Conservation (phyloP, 2,797 vertebrate species). For the Mus caroli region DNA sequence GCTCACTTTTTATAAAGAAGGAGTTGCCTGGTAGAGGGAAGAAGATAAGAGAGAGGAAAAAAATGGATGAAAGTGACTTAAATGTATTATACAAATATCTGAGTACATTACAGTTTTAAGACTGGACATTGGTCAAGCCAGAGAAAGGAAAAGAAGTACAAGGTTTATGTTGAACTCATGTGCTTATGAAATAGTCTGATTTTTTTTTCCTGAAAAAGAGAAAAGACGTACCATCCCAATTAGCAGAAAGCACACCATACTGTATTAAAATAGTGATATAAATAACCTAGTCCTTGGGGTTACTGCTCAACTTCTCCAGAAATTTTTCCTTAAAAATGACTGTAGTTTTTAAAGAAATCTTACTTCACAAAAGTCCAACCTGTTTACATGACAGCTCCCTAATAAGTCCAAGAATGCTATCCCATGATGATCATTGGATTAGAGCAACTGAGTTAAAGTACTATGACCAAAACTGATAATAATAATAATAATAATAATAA, state of each 20-base stretch:
- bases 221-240: background rate
- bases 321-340: slow-evolving; percentile 32
- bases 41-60: too few species aligned
- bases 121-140: background rate
- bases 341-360: background rate
- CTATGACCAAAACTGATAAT: background rate
- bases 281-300: background rate
- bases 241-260: background rate
- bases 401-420: background rate
- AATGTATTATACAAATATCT: too few species aligned
- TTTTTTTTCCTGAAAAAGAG: background rate
- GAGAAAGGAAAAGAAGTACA: background rate
- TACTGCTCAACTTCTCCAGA: background rate
- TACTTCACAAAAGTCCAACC: background rate
- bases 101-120: background rate
- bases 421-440: background rate
- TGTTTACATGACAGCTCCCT: background rate
- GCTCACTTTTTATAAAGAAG: background rate
- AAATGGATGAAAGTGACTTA: too few species aligned
- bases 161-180: background rate
- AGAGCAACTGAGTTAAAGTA: background rate
- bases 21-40: background rate
- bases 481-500: too few species aligned
- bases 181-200: background rate
- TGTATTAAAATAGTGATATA: background rate